Evolutionary conservation across 2,113 vertebrate genomes (phyloP).

Genomic region (Poeciliopsis turrubarensis): DNA sequence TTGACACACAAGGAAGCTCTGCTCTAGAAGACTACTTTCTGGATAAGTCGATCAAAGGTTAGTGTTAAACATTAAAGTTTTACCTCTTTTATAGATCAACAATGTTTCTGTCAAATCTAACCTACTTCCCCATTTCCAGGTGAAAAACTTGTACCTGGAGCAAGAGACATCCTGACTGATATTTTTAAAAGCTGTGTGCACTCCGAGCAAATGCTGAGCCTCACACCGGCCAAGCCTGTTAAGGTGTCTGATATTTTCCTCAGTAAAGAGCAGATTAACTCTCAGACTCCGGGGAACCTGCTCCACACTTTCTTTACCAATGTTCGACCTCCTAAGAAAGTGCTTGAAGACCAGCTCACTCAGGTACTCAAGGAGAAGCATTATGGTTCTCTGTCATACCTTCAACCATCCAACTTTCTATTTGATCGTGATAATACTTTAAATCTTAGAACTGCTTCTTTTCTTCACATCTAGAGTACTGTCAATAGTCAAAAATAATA

Average conservation of each 20-base stretch:
- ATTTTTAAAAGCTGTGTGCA: constrained; percentile 96
- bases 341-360: constrained; percentile 95
- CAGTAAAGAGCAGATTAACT: constrained; percentile 97
- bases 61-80: constrained; percentile 22
- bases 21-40: constrained; percentile 95
- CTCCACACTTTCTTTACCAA: constrained; percentile 95
- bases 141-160: constrained; percentile 90
- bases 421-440: not conserved
- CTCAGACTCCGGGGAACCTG: constrained; percentile 93
- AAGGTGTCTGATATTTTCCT: constrained; percentile 96
- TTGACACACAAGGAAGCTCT: constrained; percentile 97
- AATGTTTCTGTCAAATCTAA: not conserved
- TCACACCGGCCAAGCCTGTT: constrained; percentile 89
- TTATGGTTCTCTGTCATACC: not conserved
- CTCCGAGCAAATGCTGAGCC: constrained; percentile 93
- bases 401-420: not conserved
- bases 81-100: not conserved
- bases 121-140: constrained; percentile 73
- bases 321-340: constrained; percentile 92
- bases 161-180: constrained; percentile 92
- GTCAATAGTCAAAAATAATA: not conserved
- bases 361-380: constrained; percentile 80
- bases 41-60: constrained; percentile 93
- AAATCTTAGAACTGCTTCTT: not conserved
- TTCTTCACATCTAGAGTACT: not conserved